Percentiles rank a stretch among this genome's conserved stretches.
Conservation (phyloP, 1,140 invertebrate genomes). For the Solen grandis region DNA sequence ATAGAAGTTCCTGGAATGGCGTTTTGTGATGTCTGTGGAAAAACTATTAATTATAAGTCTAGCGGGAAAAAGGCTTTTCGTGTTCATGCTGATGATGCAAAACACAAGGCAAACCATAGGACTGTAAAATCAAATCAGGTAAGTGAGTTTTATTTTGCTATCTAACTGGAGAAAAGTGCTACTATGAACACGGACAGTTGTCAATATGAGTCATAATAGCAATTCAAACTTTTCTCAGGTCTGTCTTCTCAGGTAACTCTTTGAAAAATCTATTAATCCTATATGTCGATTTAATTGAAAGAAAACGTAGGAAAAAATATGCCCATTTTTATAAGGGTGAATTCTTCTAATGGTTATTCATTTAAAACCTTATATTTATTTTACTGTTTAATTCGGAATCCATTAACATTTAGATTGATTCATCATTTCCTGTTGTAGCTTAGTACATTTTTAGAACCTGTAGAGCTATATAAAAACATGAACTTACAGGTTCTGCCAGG, state of each 20-base stretch:
- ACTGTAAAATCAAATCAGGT: neutral
- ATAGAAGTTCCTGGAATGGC: neutral
- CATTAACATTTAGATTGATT: too few species aligned
- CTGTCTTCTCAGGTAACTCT: neutral
- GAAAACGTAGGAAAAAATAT: neutral
- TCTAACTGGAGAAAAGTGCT: neutral
- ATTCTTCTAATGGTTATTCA: neutral
- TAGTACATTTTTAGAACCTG: too few species aligned
- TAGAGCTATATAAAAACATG: too few species aligned
- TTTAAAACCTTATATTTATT: neutral
- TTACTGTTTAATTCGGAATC: neutral
- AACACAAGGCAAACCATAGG: neutral
- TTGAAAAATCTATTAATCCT: neutral
- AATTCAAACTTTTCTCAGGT: neutral
- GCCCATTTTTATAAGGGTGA: neutral
- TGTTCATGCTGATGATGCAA: neutral
- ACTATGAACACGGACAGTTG: neutral
- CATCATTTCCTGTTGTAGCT: too few species aligned
- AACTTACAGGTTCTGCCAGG: neutral
- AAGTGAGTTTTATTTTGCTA: neutral
- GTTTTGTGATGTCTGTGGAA: neutral
- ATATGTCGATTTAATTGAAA: neutral
- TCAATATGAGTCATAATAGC: neutral
- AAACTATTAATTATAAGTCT: conserved; percentile 8
- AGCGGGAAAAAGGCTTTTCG: neutral